phyloP scores from a whole-genome alignment of 2,113 vertebrate genomes.

The Ictidomys tridecemlineatus region DNA sequence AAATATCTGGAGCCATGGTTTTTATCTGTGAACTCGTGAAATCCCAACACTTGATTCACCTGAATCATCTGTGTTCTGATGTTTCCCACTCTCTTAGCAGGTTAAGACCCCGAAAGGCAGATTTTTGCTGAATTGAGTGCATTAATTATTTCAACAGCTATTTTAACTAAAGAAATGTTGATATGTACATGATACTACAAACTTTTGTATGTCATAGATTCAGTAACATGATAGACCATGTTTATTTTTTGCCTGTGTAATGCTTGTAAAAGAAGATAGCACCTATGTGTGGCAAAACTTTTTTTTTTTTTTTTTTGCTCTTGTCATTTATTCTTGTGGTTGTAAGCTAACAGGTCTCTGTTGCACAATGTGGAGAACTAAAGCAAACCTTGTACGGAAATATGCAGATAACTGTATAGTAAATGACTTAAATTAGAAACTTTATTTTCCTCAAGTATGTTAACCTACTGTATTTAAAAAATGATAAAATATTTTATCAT shows the following conservation, averaged over 20 bases:
- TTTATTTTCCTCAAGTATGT: conserved; percentile 83
- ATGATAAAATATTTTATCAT: conserved; percentile 77
- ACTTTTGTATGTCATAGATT: not conserved
- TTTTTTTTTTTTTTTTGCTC: conserved; percentile 59
- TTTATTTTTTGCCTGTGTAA: not conserved
- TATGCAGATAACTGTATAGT: conserved; percentile 74
- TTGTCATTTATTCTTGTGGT: conserved; percentile 68
- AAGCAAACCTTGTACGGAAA: conserved; percentile 80
- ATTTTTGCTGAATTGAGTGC: not conserved
- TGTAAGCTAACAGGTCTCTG: conserved; percentile 83
- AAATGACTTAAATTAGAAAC: conserved; percentile 83
- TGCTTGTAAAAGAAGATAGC: not conserved
- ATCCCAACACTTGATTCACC: not conserved
- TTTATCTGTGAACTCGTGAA: not conserved
- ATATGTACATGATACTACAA: not conserved
- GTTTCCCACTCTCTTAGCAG: not conserved
- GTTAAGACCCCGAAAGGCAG: conserved; percentile 56
- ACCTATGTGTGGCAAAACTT: not conserved
- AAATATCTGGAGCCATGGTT: not conserved
- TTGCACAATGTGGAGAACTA: conserved; percentile 79
- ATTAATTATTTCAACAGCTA: not conserved
- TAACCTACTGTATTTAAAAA: conserved; percentile 79
- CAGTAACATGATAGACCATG: not conserved
- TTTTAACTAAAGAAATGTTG: not conserved
- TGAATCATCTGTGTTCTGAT: not conserved